A percentile compares a stretch with the other conserved stretches of the same genome.
phyloP scores from a whole-genome alignment of 2,797 vertebrate species.

The Cyprinodon diabolis region DNA sequence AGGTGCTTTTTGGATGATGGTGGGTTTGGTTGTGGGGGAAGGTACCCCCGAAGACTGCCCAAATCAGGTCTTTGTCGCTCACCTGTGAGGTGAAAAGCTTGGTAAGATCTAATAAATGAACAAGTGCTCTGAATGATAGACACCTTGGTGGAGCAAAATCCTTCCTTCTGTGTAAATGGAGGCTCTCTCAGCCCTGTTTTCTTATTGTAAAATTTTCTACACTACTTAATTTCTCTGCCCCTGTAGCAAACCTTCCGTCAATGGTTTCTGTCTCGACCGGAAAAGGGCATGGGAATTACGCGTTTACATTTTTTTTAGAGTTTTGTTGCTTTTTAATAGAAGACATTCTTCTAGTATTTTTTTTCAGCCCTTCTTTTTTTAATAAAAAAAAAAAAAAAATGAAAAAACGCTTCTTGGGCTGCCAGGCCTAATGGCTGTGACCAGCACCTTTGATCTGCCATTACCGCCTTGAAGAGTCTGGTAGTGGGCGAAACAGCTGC shows the following conservation, averaged over 20 bases:
- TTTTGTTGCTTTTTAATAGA: slow-evolving; percentile 86
- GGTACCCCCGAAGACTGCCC: slow-evolving; percentile 54
- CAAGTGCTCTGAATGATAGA: slow-evolving; percentile 65
- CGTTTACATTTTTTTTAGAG: slow-evolving; percentile 83
- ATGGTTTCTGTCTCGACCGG: slow-evolving; percentile 79
- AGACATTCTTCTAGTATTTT: slow-evolving; percentile 83
- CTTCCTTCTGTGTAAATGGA: slow-evolving; percentile 51
- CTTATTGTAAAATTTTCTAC: slow-evolving; percentile 68
- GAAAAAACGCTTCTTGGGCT: slow-evolving; percentile 85
- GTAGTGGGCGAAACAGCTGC: slow-evolving; percentile 67
- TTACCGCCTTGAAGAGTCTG: slow-evolving; percentile 80
- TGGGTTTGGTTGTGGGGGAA: slow-evolving; percentile 57
- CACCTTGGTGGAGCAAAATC: slow-evolving; percentile 67
- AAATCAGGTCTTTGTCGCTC: slow-evolving; percentile 78
- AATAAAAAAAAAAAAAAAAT: slow-evolving; percentile 76
- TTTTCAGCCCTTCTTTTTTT: slow-evolving; percentile 72
- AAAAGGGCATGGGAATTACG: slow-evolving; percentile 84
- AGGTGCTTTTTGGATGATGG: slow-evolving; percentile 72
- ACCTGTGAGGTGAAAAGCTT: slow-evolving; percentile 83
- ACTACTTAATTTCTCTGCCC: slow-evolving; percentile 83
- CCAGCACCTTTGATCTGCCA: slow-evolving; percentile 87
- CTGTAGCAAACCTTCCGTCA: slow-evolving; percentile 73
- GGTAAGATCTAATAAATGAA: slow-evolving; percentile 82
- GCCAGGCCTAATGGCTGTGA: slow-evolving; percentile 86
- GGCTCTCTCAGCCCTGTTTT: slow-evolving; percentile 65